Percentiles rank a stretch among this genome's conserved stretches.
These are phyloP conservation scores for Mechanitis mazaeus DNA, from an alignment of 2,888 invertebrate species.

Conservation along the genomic window DNA sequence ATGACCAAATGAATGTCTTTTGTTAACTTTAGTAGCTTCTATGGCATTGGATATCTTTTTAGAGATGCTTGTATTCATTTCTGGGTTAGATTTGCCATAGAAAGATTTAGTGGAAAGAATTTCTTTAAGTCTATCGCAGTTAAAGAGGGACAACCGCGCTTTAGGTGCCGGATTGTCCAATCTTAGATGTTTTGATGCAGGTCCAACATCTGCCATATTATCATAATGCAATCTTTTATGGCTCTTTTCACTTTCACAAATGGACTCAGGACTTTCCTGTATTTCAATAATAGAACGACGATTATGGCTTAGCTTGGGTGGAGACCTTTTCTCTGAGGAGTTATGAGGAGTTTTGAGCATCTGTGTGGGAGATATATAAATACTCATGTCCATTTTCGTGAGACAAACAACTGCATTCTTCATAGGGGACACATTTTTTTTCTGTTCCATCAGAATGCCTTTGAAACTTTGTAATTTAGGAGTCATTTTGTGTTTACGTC, in stretches of 20 bases:
- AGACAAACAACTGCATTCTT: slow-evolving; percentile 52
- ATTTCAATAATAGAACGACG: slow-evolving; percentile 55
- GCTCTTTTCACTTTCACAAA: slow-evolving; percentile 57
- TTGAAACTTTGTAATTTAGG: slow-evolving; percentile 62
- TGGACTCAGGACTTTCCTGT: slow-evolving; percentile 61
- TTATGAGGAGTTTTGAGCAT: slow-evolving; percentile 68
- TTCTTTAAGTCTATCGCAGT: slow-evolving; percentile 63
- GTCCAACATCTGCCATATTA: slow-evolving; percentile 49
- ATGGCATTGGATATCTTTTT: slow-evolving; percentile 55
- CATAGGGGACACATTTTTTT: slow-evolving; percentile 53
- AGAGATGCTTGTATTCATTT: slow-evolving; percentile 51
- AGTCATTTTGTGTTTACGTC: slow-evolving; percentile 47
- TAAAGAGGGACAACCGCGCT: slow-evolving; percentile 65
- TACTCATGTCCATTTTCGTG: slow-evolving; percentile 59
- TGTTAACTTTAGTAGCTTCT: slow-evolving; percentile 43
- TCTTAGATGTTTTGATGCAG: slow-evolving; percentile 55
- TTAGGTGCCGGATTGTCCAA: slow-evolving; percentile 58
- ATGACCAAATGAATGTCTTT: slow-evolving; percentile 44
- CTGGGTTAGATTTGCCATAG: slow-evolving; percentile 71
- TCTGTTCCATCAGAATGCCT: slow-evolving; percentile 61
- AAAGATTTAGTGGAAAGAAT: slow-evolving; percentile 74
- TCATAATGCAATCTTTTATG: slow-evolving; percentile 61
- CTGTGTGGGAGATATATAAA: slow-evolving; percentile 55
- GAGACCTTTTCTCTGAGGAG: slow-evolving; percentile 52
- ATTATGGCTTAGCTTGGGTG: slow-evolving; percentile 60